Base-by-base conservation (phyloP, 2,797 vertebrate species). In the Poeciliopsis presidionis region DNA sequence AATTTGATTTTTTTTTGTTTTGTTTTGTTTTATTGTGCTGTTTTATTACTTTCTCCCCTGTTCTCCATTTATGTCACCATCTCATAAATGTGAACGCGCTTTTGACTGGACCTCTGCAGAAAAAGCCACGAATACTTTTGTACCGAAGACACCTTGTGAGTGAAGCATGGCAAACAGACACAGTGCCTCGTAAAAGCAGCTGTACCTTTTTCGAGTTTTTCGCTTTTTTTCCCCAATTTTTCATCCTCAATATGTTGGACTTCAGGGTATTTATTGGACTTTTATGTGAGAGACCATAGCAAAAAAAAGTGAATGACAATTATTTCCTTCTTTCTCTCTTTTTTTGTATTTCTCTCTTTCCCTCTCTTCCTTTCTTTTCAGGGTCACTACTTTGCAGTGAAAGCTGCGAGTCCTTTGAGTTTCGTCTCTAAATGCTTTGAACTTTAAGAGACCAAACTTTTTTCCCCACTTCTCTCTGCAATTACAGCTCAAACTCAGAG, bases 71-170 rank as follows among this genome's bases (percentile, higher is more conserved):
- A 87, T 91, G 90, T 91, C 89, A 90, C 78, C 88, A 74, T 65
- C 83, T 94, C 89, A 92, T 95, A 90, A 93, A 95, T 95, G 94
- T 95, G 92, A 81, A 93, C 91, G 94, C 90, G 63, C 83, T 1
- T 90, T 91, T 90, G 90, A 91, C 87, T 86, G 80, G 81, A 57
- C 2, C 77, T 75, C 78, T 30, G 6, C 87, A 88, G 81, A 77
- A 80, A 69, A 72, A 74, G 53, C 20, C 28, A 72, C 61, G 79
- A 46, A 86, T 75, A 36, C 20, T 49, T 81, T 63, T 63, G 75
- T 77, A 39, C 76, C 89, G 83, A 87, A 74, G 81, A 80, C 55
- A 84, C 43, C 70, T 63, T 43, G 74, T 28, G 45, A 25, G 59
- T 22, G 28, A 55, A 33, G 73, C 33, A 46, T 47, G 5, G 55